A percentile compares a stretch with the other conserved stretches of the same genome.
phyloP scores from a whole-genome alignment of 2,888 invertebrate genomes.

The Trimorus sp. region DNA sequence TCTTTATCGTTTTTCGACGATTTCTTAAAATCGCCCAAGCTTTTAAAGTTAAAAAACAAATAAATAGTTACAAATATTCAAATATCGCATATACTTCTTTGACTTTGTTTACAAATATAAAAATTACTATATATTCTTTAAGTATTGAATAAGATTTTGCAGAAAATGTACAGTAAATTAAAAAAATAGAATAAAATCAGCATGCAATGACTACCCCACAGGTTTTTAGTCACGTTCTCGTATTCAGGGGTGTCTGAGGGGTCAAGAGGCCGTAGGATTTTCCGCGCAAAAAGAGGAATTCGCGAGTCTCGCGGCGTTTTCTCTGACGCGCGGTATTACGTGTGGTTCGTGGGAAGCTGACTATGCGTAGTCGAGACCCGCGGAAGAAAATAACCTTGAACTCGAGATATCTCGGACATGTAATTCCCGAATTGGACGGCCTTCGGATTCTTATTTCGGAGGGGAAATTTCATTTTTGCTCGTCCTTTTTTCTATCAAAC shows the following conservation, averaged over 20 bases:
- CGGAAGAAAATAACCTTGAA: slow-evolving; percentile 54
- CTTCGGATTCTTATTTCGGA: background rate
- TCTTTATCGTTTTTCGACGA: too few species aligned
- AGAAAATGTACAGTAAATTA: too few species aligned
- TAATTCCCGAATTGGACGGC: slow-evolving; percentile 31
- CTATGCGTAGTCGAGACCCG: slow-evolving; percentile 23
- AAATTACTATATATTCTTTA: too few species aligned
- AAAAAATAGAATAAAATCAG: background rate
- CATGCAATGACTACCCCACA: slow-evolving; percentile 50
- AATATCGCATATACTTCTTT: too few species aligned
- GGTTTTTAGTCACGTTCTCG: slow-evolving; percentile 66
- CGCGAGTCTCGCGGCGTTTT: slow-evolving; percentile 17
- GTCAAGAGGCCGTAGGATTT: slow-evolving; percentile 45
- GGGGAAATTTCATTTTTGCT: too few species aligned
- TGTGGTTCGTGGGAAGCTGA: slow-evolving; percentile 46
- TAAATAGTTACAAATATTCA: too few species aligned
- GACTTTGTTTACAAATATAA: too few species aligned
- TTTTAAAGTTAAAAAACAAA: too few species aligned
- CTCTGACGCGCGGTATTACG: slow-evolving; percentile 29
- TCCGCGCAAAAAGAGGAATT: slow-evolving; percentile 42
- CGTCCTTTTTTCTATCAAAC: too few species aligned
- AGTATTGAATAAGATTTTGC: too few species aligned
- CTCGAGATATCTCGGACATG: slow-evolving; percentile 48
- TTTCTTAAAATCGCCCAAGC: too few species aligned
- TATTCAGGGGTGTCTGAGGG: slow-evolving; percentile 38